Conservation (phyloP, 2,113 vertebrate genomes). For the Bostrychus sinensis region DNA sequence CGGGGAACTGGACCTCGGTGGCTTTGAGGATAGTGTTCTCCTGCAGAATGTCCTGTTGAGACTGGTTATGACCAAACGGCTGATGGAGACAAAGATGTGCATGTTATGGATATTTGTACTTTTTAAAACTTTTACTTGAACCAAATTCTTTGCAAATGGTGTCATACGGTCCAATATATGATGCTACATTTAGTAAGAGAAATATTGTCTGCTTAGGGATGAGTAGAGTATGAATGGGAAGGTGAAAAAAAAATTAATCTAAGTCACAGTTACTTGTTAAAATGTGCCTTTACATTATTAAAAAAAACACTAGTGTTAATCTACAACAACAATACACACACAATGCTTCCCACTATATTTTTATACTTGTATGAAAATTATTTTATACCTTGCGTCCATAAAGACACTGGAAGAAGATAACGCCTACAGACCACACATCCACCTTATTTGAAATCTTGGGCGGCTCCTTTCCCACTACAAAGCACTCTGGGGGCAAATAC, state of each 20-base stretch:
- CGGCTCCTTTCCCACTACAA: constrained; percentile 98
- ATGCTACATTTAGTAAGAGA: too few species aligned
- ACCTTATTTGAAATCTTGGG: constrained; percentile 99
- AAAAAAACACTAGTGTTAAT: too few species aligned
- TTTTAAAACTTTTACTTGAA: too few species aligned
- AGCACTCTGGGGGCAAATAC: constrained; percentile 99
- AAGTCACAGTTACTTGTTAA: neutral
- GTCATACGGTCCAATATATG: too few species aligned
- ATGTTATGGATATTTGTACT: too few species aligned
- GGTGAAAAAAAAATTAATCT: neutral
- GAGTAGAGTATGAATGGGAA: neutral
- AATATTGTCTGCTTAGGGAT: too few species aligned
- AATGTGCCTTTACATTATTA: neutral
- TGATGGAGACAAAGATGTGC: constrained; percentile 53
- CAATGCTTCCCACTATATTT: neutral
- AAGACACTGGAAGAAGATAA: constrained; percentile 99
- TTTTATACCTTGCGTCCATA: constrained; percentile 94
- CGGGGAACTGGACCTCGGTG: constrained; percentile 98
- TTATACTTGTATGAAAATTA: neutral
- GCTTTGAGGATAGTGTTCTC: constrained; percentile 99
- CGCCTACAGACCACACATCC: constrained; percentile 98
- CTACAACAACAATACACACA: neutral
- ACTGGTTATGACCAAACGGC: constrained; percentile 99
- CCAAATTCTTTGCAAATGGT: too few species aligned
- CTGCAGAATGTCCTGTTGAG: constrained; percentile 99